Evolutionary conservation across 2,113 vertebrate species (phyloP).

Genomic region (human (Homo sapiens)): GRCh38 chr7:104505501-104506000

Average conservation of each 20-base stretch:
- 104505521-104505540: background rate
- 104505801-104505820: conserved; percentile 48
- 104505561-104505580: conserved; percentile 41
- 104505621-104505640: conserved; percentile 43
- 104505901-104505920: background rate
- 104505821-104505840: conserved; percentile 47
- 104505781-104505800: conserved; percentile 62
- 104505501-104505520: background rate
- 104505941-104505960: background rate
- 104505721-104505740: conserved; percentile 75
- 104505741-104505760: conserved; percentile 71
- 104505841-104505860: conserved; percentile 30
- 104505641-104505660: conserved; percentile 44
- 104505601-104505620: background rate
- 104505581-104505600: conserved; percentile 23
- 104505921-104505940: background rate
- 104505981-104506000: background rate
- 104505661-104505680: conserved; percentile 55
- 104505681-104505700: conserved; percentile 50
- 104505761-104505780: conserved; percentile 66
- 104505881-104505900: background rate
- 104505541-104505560: conserved; percentile 6
- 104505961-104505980: conserved; percentile 20
- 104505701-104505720: conserved; percentile 59
- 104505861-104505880: background rate